These are phyloP conservation scores for Oscarella lobularis DNA, from an alignment of 37 sponge, comb jelly and placozoan genomes.

Conservation along the genomic window DNA sequence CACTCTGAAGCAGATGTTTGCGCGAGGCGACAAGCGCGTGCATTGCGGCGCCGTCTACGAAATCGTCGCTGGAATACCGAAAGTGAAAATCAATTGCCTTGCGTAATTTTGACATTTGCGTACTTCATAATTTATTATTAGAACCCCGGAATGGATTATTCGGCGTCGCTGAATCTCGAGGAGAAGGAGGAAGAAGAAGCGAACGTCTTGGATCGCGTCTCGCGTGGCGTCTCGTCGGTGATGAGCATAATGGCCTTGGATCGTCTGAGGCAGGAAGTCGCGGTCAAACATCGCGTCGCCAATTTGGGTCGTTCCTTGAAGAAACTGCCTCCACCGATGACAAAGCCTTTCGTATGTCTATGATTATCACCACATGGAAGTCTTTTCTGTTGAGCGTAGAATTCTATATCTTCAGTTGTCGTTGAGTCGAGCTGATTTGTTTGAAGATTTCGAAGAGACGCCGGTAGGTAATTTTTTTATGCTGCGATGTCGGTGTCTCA, in stretches of 20 bases:
- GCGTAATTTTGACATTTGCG: neutral
- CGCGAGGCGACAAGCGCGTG: slow-evolving; percentile 50
- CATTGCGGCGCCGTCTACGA: slow-evolving; percentile 82
- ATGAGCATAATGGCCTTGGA: slow-evolving; percentile 76
- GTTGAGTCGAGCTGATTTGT: too few relatives aligned
- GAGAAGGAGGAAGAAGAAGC: slow-evolving; percentile 73
- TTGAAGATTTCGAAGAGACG: too few relatives aligned
- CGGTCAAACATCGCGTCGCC: slow-evolving; percentile 88
- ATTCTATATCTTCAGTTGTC: too few relatives aligned
- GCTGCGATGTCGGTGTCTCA: too few relatives aligned
- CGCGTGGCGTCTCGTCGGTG: slow-evolving; percentile 72
- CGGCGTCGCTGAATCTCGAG: neutral
- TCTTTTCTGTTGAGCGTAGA: too few relatives aligned
- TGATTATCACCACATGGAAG: too few relatives aligned
- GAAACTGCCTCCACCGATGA: slow-evolving; percentile 16
- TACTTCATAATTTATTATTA: neutral
- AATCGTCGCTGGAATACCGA: slow-evolving; percentile 79
- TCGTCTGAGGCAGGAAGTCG: slow-evolving; percentile 88
- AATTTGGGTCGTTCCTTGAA: slow-evolving; percentile 37
- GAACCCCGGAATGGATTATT: slow-evolving; percentile 61
- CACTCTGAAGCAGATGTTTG: slow-evolving; percentile 38
- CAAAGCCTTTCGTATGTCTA: too few relatives aligned
- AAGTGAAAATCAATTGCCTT: too few relatives aligned
- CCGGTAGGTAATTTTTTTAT: too few relatives aligned
- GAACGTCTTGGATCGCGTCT: slow-evolving; percentile 85